These are phyloP conservation scores for Acipenser oxyrinchus DNA, from an alignment of 2,797 vertebrate species.

Conservation along the genomic window DNA sequence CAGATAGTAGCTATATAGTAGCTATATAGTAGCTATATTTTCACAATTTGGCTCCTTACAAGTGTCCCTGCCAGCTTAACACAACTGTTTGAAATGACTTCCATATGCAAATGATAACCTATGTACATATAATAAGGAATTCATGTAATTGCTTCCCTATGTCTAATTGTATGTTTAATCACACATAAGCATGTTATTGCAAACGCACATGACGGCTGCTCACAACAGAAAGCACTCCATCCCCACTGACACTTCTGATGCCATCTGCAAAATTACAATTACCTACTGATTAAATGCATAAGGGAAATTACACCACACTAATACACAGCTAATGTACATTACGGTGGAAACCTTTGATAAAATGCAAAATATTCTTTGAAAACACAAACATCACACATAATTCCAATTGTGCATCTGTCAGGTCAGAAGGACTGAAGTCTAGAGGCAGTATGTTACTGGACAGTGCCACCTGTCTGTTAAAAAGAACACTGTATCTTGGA, in stretches of 20 bases:
- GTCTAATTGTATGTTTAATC: constrained; percentile 4
- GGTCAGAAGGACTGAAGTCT: not conserved
- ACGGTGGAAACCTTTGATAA: constrained; percentile 9
- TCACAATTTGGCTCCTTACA: too few species aligned
- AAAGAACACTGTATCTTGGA: not conserved
- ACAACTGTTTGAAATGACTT: too few species aligned
- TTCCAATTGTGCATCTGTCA: constrained; percentile 3
- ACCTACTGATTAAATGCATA: constrained; percentile 12
- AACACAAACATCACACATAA: not conserved
- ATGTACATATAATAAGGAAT: too few species aligned
- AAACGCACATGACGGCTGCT: too few species aligned
- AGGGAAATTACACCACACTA: constrained; percentile 1
- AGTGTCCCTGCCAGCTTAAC: too few species aligned
- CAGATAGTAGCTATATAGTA: too few species aligned
- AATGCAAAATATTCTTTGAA: too few species aligned
- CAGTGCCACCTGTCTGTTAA: constrained; percentile 13
- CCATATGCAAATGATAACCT: too few species aligned
- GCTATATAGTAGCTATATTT: too few species aligned
- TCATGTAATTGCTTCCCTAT: not conserved
- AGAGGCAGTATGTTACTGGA: constrained; percentile 3
- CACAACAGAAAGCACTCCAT: not conserved
- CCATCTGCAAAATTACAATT: constrained; percentile 6
- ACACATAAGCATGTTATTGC: constrained; percentile 1
- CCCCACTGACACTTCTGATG: not conserved
- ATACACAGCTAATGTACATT: constrained; percentile 2